Evolutionary conservation across 2,113 vertebrate genomes (phyloP), one percentile per base, ranked within the genome.

Genomic region (Uria aalge): DNA sequence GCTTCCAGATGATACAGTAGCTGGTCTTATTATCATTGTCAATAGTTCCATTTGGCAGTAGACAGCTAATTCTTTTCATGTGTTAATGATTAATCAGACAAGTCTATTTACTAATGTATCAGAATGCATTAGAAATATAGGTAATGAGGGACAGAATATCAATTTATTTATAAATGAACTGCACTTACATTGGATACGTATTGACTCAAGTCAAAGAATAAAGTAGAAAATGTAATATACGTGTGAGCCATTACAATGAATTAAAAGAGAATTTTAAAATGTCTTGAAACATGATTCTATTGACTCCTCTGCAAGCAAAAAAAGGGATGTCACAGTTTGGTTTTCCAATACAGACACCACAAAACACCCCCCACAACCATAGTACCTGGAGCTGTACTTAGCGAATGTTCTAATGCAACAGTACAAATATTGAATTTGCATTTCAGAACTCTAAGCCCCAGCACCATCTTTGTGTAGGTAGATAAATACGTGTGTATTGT

Each of bases 101-200:
- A 99, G 97, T 96, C 98, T 98, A 98, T 98, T 98, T 98, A 98
- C 98, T 98, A 98, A 98, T 98, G 99, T 99, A 99, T 99, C 99
- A 99, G 98, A 99, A 99, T 99, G 98, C 99, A 99, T 99, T 99
- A 99, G 98, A 99, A 99, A 99, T 99, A 99, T 99, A 99, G 99
- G 99, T 99, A 99, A 99, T 99, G 98, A 97, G 96, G 95, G 99
- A 99, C 99, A 99, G 99, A 99, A 99, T 99, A 99, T 99, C 99
- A 99, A 99, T 99, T 99, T 99, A 99, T 98, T 99, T 99, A 99
- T 99, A 99, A 99, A 99, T 99, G 99, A 99, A 99, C 99, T 98
- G 96, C 98, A 99, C 99, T 99, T 99, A 98, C 98, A 99, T 99
- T 96, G 98, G 99, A 98, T 98, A 98, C 96, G 98, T 99, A 99